A percentile compares a stretch with the other conserved stretches of the same genome.
phyloP scores from a whole-genome alignment of 2,113 vertebrate species.

The Coregonus clupeaformis region DNA sequence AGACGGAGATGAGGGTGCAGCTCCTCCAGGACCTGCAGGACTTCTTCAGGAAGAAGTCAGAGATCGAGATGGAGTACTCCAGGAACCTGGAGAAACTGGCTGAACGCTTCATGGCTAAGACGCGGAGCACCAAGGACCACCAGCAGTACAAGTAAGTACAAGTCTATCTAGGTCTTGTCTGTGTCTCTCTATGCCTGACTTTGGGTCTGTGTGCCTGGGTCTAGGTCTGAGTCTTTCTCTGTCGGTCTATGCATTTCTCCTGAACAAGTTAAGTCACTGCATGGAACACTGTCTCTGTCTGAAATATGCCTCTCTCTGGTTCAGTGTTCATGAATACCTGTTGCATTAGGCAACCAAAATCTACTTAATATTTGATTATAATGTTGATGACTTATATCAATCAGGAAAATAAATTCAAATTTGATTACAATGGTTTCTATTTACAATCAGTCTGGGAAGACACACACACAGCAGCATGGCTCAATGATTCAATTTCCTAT shows the following conservation, averaged over 20 bases:
- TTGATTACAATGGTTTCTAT: slow-evolving; percentile 11
- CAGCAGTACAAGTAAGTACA: slow-evolving; percentile 94
- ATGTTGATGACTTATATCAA: slow-evolving; percentile 10
- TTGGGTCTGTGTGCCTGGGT: not conserved
- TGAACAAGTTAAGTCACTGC: not conserved
- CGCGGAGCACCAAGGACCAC: slow-evolving; percentile 97
- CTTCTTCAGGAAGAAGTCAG: slow-evolving; percentile 97
- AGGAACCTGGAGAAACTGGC: slow-evolving; percentile 96
- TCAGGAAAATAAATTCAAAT: not conserved
- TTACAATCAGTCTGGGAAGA: not conserved
- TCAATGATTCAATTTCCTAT: not conserved
- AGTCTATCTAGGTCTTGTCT: slow-evolving; percentile 8
- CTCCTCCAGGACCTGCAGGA: slow-evolving; percentile 98
- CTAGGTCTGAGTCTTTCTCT: not conserved
- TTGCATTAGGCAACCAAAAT: slow-evolving; percentile 13
- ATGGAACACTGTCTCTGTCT: not conserved
- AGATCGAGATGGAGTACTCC: slow-evolving; percentile 98
- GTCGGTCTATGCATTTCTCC: not conserved
- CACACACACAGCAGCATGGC: not conserved
- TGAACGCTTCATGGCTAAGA: slow-evolving; percentile 99
- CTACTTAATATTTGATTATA: slow-evolving; percentile 3
- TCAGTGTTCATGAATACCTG: not conserved
- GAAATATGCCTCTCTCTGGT: not conserved
- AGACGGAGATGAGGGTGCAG: slow-evolving; percentile 96
- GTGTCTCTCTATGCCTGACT: slow-evolving; percentile 16